These are phyloP conservation scores for Cryptotermes secundus DNA, from an alignment of 1,140 invertebrate species.

Conservation along the genomic window DNA sequence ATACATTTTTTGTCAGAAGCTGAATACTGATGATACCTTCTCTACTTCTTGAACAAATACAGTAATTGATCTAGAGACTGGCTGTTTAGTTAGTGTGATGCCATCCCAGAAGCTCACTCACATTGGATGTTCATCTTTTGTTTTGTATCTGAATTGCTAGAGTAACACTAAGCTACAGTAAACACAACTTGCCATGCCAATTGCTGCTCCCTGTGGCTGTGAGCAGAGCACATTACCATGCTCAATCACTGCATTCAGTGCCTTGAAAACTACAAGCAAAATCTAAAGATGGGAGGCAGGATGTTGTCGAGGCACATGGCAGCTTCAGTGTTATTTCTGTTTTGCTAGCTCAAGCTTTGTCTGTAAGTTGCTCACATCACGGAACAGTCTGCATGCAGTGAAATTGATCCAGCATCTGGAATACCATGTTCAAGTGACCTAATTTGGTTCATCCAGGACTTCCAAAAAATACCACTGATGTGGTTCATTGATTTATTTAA, in stretches of 20 bases:
- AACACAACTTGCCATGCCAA: neutral
- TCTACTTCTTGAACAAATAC: neutral
- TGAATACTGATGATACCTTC: neutral
- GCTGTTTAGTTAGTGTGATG: neutral
- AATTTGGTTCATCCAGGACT: constrained; percentile 13
- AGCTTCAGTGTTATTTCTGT: neutral
- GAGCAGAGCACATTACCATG: neutral
- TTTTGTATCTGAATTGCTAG: neutral
- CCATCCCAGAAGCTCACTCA: neutral
- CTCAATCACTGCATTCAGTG: constrained; percentile 28
- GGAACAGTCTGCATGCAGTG: constrained; percentile 23
- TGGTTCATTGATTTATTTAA: neutral
- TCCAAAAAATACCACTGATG: neutral
- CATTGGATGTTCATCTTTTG: neutral
- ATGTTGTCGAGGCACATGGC: neutral
- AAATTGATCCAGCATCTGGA: constrained; percentile 9
- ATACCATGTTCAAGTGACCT: neutral
- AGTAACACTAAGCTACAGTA: neutral
- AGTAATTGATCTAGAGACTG: neutral
- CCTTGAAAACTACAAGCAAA: constrained; percentile 12
- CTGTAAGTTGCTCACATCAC: constrained; percentile 22
- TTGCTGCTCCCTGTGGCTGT: neutral
- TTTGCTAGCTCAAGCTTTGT: neutral
- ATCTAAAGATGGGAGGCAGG: too few relatives aligned
- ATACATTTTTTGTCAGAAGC: neutral